Evolutionary conservation across 2,113 vertebrate species (phyloP).

Genomic region (Xiphophorus hellerii): DNA sequence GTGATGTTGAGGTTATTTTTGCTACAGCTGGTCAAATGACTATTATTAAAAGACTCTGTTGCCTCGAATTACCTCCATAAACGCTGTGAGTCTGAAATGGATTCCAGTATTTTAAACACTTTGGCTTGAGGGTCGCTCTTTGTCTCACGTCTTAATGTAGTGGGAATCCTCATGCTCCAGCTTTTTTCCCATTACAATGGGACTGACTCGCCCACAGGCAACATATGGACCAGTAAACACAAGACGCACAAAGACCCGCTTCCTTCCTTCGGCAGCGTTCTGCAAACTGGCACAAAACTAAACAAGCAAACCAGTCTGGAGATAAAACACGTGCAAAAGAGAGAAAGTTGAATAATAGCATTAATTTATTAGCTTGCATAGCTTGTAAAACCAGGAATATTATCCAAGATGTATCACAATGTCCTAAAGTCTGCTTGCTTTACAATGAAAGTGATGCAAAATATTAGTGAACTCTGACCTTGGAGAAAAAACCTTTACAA

Average conservation of each 20-base stretch:
- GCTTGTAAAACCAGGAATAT: not conserved
- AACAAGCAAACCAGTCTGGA: not conserved
- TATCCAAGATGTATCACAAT: not conserved
- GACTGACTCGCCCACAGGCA: conserved; percentile 45
- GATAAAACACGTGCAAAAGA: not conserved
- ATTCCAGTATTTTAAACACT: conserved; percentile 50
- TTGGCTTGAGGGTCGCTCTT: conserved; percentile 22
- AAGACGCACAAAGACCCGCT: conserved; percentile 21
- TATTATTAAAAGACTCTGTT: conserved; percentile 41
- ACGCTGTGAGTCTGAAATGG: conserved; percentile 28
- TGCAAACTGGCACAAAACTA: not conserved
- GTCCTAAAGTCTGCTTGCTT: too few species aligned
- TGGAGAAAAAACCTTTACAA: too few species aligned
- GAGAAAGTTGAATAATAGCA: not conserved
- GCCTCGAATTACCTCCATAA: conserved; percentile 39
- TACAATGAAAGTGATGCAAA: too few species aligned
- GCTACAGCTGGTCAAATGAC: not conserved
- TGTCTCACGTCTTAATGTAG: conserved; percentile 15
- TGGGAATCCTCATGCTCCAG: not conserved
- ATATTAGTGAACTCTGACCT: too few species aligned
- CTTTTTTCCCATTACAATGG: conserved; percentile 50
- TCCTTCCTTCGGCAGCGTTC: not conserved
- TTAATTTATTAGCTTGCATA: not conserved
- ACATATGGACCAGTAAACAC: conserved; percentile 42
- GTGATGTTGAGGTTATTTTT: conserved; percentile 30